A percentile compares a stretch with the other conserved stretches of the same genome.
These are phyloP conservation scores for Pandemis cinnamomeana DNA, from an alignment of 2,888 invertebrate species.

Conservation along the genomic window DNA sequence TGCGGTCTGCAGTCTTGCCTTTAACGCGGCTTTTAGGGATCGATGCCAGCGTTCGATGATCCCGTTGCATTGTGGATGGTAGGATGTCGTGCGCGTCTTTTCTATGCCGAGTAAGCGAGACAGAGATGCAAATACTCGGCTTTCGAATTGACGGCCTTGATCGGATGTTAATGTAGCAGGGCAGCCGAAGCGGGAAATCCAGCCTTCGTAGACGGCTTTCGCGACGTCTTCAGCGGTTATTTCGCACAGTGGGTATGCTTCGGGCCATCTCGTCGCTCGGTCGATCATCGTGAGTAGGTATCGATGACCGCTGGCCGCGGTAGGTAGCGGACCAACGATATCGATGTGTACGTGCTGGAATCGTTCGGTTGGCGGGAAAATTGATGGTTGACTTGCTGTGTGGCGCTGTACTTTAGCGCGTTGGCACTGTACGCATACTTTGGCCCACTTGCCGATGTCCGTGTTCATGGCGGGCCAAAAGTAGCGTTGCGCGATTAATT, in stretches of 20 bases:
- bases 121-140: no score
- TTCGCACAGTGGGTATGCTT: background rate
- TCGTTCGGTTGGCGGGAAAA: background rate
- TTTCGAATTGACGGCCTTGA: background rate
- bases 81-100: background rate
- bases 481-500: background rate
- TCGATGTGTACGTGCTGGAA: slow-evolving; percentile 2
- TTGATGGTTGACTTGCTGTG: background rate
- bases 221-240: slow-evolving; percentile 6
- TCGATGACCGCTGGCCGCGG: background rate
- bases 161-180: background rate
- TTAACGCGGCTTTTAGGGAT: background rate
- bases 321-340: slow-evolving; percentile 7
- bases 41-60: slow-evolving; percentile 1
- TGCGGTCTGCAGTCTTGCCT: background rate
- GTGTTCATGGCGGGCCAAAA: background rate
- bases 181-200: slow-evolving; percentile 8
- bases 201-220: background rate
- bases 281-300: slow-evolving; percentile 2
- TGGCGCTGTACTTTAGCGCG: background rate
- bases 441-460: background rate
- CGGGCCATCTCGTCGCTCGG: slow-evolving; percentile 12
- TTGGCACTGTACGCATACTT: background rate
- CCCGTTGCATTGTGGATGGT: background rate
- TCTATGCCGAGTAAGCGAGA: background rate